Evolutionary conservation across 2,888 invertebrate species (phyloP), one percentile per base, ranked within the genome.

Genomic region (Idaea aversata): DNA sequence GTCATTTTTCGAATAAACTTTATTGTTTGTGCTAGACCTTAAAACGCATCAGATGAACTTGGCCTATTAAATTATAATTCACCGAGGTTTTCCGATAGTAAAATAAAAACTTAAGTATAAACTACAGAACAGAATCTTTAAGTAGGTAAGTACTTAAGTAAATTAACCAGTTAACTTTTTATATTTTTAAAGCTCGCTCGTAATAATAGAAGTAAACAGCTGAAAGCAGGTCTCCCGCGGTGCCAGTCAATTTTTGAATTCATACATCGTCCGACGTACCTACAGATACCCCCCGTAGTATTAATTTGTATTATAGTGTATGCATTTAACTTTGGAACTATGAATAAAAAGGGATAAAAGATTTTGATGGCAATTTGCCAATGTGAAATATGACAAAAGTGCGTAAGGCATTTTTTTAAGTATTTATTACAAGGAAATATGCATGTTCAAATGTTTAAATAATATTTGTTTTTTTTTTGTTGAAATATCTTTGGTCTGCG

Each of bases 141-240:
- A 47, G 38, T 38, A 38, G 13, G 13, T 47, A 13, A 10, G 4
- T 13, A 47, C 13, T 3, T 47, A 25, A 25, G 25, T 25, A 1
- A 25, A 25, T 25, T 25, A 25, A 25, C 25, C 25, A 25, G 25
- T 2, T 2, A 25, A 1, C 3, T 25, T 25, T 25, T 47, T 47
- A 47, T 47, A 47, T 47, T 47, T 47, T 47, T 47, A 47, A 47
- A 47, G 47, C 47, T 10, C 47, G 47, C 10, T 47, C 47, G 13
- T 47, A 47, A 25, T 25, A 25, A 25, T 25, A 25, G 25, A 25
- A 13, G 35, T 61, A 61, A 36, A 61, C 61, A 61, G 36, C 36
- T 25, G n/a, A 36, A 16, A 35, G 13, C n/a, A 6, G 15, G 61
- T 61, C 61, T 61, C 61, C 61, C 61, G 61, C 61, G 36, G 61